Conservation (phyloP, 2,888 invertebrate species). For the Yponomeuta sedellus region DNA sequence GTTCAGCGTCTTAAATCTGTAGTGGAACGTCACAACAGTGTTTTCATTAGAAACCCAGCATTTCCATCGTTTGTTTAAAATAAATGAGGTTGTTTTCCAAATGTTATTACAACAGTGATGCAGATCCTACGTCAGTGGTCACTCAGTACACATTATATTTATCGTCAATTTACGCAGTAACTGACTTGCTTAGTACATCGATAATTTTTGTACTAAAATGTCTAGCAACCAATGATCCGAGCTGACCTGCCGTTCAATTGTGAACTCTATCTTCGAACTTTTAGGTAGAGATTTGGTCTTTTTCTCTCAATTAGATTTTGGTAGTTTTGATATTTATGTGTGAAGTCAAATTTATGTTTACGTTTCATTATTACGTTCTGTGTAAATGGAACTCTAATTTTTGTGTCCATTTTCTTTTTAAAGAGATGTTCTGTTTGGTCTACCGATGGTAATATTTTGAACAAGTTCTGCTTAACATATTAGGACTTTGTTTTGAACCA, state of each 20-base stretch:
- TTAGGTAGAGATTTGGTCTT: neutral
- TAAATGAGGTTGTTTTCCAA: neutral
- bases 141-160: conserved; percentile 34
- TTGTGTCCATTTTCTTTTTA: neutral
- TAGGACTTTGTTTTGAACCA: too few species aligned
- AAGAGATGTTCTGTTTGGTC: neutral
- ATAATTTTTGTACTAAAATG: conserved; percentile 31
- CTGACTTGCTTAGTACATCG: conserved; percentile 42
- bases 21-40: too few species aligned
- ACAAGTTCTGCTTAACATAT: neutral
- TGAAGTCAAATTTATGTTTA: conserved; percentile 1
- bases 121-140: conserved; percentile 5
- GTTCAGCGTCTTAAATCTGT: too few species aligned
- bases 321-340: conserved; percentile 5
- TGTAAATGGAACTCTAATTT: neutral
- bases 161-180: conserved; percentile 43
- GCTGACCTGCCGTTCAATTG: neutral
- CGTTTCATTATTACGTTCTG: neutral
- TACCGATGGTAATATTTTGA: neutral
- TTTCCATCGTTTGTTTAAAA: neutral
- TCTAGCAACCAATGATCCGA: conserved; percentile 11
- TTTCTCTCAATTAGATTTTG: neutral
- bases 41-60: too few species aligned
- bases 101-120: neutral
- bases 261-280: neutral